phyloP scores from a whole-genome alignment of 2,888 invertebrate genomes.

The Coenonympha glycerion region DNA sequence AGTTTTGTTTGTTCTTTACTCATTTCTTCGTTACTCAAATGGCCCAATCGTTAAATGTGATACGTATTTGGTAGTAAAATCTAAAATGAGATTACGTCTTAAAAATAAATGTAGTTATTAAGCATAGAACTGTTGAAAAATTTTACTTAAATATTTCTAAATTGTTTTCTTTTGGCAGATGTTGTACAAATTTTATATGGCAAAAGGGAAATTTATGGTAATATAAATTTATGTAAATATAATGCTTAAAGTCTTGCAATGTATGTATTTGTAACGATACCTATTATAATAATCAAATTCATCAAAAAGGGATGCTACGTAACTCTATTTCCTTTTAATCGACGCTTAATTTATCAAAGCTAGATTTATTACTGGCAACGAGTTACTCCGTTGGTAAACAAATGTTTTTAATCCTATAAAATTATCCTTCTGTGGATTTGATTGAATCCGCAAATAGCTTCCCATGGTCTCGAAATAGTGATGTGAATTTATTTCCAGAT shows the following conservation, averaged over 20 bases:
- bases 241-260: too few relatives aligned
- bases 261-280: too few relatives aligned
- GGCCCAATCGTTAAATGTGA: too few relatives aligned
- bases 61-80: too few relatives aligned
- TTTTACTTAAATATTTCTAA: too few relatives aligned
- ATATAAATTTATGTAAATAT: too few relatives aligned
- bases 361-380: conserved; percentile 28
- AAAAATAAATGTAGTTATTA: too few relatives aligned
- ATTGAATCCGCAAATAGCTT: conserved; percentile 72
- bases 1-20: neutral
- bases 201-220: too few relatives aligned
- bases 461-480: conserved; percentile 54
- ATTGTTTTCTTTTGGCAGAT: too few relatives aligned
- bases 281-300: neutral
- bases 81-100: too few relatives aligned
- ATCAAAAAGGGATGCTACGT: conserved; percentile 1
- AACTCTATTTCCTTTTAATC: conserved; percentile 13
- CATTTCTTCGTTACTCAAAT: neutral
- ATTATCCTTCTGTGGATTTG: conserved; percentile 66
- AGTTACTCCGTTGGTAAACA: conserved; percentile 33
- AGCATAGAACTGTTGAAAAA: too few relatives aligned
- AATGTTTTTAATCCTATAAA: conserved; percentile 54
- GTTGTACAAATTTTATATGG: too few relatives aligned
- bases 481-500: conserved; percentile 28
- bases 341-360: conserved; percentile 24